phyloP scores from a whole-genome alignment of 1,140 invertebrate species.

The Leptinotarsa lineolata region DNA sequence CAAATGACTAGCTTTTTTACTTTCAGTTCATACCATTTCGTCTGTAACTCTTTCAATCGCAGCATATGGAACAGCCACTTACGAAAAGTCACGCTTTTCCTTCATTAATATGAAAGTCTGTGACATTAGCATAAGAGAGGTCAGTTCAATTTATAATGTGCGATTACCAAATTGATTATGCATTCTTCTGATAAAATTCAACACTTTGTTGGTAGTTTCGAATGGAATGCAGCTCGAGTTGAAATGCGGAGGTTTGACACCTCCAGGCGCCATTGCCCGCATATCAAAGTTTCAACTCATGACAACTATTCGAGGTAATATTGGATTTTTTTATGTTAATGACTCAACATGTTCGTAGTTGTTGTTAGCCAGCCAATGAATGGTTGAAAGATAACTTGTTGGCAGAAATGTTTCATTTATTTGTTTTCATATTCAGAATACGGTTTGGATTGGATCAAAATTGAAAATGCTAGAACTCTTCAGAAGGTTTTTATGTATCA shows the following conservation, averaged over 20 bases:
- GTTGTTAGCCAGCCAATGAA: background rate
- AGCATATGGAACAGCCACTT: background rate
- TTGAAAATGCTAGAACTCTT: no score
- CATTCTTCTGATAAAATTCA: slow-evolving; percentile 19
- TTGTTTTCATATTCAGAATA: no score
- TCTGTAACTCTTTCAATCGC: no score
- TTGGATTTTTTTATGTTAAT: slow-evolving; percentile 9
- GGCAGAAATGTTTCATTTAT: no score
- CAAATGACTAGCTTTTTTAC: no score
- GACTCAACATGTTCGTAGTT: background rate
- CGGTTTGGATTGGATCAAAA: no score
- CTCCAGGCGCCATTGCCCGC: slow-evolving; percentile 13
- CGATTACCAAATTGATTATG: slow-evolving; percentile 17
- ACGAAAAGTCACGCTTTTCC: background rate
- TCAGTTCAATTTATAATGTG: slow-evolving; percentile 15
- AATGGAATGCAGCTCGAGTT: slow-evolving; percentile 16
- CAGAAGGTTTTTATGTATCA: no score
- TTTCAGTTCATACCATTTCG: no score
- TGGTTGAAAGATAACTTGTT: no score
- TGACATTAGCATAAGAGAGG: slow-evolving; percentile 20
- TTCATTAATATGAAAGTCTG: slow-evolving; percentile 12
- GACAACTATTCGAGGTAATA: slow-evolving; percentile 12
- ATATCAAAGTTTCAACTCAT: slow-evolving; percentile 11
- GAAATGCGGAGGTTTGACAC: slow-evolving; percentile 20
- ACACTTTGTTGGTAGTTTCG: slow-evolving; percentile 12